Base-by-base conservation (phyloP, 2,113 vertebrate genomes). In the Vicugna pacos region DNA sequence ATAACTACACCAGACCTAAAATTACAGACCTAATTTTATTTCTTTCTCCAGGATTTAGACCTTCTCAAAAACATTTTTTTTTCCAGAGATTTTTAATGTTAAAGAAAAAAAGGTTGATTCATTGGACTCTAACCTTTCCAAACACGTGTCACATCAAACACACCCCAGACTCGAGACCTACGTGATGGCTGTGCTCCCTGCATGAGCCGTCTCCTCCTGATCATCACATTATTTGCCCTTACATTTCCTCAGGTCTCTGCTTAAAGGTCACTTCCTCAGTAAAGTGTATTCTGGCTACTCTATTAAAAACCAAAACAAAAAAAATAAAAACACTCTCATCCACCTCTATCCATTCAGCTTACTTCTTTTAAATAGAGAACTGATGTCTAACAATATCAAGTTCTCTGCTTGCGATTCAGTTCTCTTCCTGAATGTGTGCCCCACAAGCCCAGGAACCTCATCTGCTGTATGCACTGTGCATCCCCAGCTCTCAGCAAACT, bases 131-230 rank as follows among this genome's bases (percentile, higher is more conserved):
- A 92, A 30, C 14, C 22, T 92, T 42, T 67, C 24, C 38, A 62
- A 73, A 20, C 2, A 42, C 1, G 30, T 3, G 4, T 6, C 24
- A 38, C 42, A 22, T 2, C 19, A 56, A 28, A 20, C 13, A 38
- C 48, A 19, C 14, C 24, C 6, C 30, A 26, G 12, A 3, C 38
- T 76, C 10, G 28, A 72, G 13, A 94, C 12, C 19, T 52, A 1
- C n/a, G 17, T 50, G n/a, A 72, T 4, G 56, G 12, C 1, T 70
- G 8, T 69, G 83, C 24, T 35, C 8, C 77, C 12, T 62, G 9
- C n/a, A 35, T 1, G 0, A 69, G 26, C 1, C 28, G 9, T 13
- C 8, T 32, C 2, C 7, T 24, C 4, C 54, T 22, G 19, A 42
- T 76, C 8, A 65, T 28, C 19, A 19, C 3, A 16, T 4, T 42